Evolutionary conservation across 1,140 invertebrate species (phyloP), one percentile per base, ranked within the genome.

Genomic region (Elymnias hypermnestra): DNA sequence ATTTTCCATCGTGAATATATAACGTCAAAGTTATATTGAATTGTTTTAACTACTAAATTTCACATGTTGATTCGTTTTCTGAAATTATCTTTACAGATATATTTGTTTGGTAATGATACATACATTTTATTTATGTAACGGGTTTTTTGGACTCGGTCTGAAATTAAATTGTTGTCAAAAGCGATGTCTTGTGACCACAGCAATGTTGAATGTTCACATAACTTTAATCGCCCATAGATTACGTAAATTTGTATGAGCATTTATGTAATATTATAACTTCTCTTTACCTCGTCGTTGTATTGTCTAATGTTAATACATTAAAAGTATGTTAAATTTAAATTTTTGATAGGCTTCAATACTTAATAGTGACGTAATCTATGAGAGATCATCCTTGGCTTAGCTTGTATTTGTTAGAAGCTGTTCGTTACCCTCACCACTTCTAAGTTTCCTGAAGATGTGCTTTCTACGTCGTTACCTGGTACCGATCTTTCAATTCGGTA

Each of bases 101-200:
- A n/a, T n/a, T n/a, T n/a, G n/a, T n/a, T n/a, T n/a, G n/a, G n/a
- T n/a, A n/a, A n/a, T n/a, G n/a, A n/a, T n/a, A n/a, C n/a, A n/a
- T n/a, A n/a, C n/a, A n/a, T 29, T 29, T 6, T 15, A 25, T 39
- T 26, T n/a, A 22, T 25, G 17, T 19, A 33, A 36, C 6, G 8
- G 57, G 68, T 76, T 74, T 52, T 82, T 76, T 78, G 74, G 69
- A 67, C 69, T 67, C 65, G 26, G 57, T 49, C 44, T 49, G 14
- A 50, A 46, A 43, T 63, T 63, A 56, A 67, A 38, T 17, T 53
- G 43, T 40, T 75, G 65, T 81, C 67, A 53, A 63, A 57, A 49
- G 50, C 63, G 65, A 51, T 72, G 67, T 70, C 45, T 48, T 74
- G 63, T 72, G 59, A 58, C 60, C 72, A 76, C 70, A 61, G 63